These are phyloP conservation scores for Heterodera carotae DNA, from an alignment of 1,140 invertebrate genomes.

Conservation along the genomic window DNA sequence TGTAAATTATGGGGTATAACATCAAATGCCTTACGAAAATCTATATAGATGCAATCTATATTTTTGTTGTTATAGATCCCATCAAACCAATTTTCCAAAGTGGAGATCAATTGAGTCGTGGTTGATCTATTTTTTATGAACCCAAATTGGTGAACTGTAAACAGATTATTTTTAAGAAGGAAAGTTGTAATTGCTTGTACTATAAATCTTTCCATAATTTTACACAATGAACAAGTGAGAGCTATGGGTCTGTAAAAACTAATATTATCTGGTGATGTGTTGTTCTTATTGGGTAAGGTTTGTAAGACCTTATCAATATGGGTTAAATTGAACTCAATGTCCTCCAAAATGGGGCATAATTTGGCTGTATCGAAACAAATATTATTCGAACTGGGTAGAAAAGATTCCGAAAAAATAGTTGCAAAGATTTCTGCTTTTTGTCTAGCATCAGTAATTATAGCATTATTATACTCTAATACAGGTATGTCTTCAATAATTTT, in stretches of 20 bases:
- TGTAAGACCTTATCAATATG: too few species aligned
- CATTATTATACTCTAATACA: too few species aligned
- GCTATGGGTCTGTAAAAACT: neutral
- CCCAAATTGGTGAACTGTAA: conserved; percentile 3
- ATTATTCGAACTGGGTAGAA: too few species aligned
- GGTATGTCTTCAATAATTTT: too few species aligned
- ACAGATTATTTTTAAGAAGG: neutral
- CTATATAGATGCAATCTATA: conserved; percentile 4
- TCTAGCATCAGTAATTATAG: too few species aligned
- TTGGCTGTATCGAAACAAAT: too few species aligned
- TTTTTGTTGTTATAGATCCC: neutral
- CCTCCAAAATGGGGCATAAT: too few species aligned
- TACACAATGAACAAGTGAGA: conserved; percentile 9
- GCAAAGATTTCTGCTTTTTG: too few species aligned
- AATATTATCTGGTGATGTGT: too few species aligned
- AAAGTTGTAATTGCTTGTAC: neutral
- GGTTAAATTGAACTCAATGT: too few species aligned
- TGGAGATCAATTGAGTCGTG: neutral
- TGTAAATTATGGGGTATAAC: neutral
- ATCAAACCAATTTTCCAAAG: conserved; percentile 12
- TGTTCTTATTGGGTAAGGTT: too few species aligned
- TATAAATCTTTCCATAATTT: conserved; percentile 8
- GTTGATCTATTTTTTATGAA: conserved; percentile 21
- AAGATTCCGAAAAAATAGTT: too few species aligned
- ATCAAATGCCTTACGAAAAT: conserved; percentile 14